These are phyloP conservation scores for Habrosyne pyritoides DNA, from an alignment of 2,888 invertebrate genomes.

Conservation along the genomic window DNA sequence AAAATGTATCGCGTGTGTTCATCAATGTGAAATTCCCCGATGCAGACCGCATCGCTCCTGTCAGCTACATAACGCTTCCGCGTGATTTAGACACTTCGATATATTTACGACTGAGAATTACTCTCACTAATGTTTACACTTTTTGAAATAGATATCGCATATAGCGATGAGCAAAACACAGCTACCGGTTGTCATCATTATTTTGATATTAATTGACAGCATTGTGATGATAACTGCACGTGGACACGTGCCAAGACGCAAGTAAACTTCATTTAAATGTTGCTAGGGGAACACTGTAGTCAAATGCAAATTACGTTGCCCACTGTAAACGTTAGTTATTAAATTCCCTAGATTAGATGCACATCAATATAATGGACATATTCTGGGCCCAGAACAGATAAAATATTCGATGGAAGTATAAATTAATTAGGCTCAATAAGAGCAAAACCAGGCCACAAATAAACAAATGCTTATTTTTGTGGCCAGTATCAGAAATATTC, in stretches of 20 bases:
- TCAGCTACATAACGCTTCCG: conserved; percentile 44
- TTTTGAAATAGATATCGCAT: conserved; percentile 27
- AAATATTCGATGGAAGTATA: not conserved
- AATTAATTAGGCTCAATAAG: not conserved
- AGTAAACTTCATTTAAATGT: not conserved
- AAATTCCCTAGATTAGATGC: too few relatives aligned
- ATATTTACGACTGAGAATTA: conserved; percentile 32
- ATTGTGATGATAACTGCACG: conserved; percentile 26
- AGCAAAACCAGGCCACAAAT: conserved; percentile 21
- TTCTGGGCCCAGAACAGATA: not conserved
- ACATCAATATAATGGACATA: not conserved
- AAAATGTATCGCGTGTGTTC: conserved; percentile 47
- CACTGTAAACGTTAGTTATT: too few relatives aligned
- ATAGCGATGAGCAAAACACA: conserved; percentile 9
- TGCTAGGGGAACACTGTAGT: not conserved
- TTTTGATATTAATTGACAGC: conserved; percentile 22
- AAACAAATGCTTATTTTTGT: conserved; percentile 2
- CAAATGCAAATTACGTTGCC: not conserved
- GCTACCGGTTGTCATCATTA: conserved; percentile 21
- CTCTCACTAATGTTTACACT: conserved; percentile 37
- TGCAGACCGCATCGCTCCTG: conserved; percentile 43
- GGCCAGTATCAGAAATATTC: not conserved
- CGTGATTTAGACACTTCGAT: conserved; percentile 38
- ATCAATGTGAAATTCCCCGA: conserved; percentile 49
- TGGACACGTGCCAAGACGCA: conserved; percentile 18